Evolutionary conservation across 2,888 invertebrate genomes (phyloP).

Genomic region (Heliconius cydno): DNA sequence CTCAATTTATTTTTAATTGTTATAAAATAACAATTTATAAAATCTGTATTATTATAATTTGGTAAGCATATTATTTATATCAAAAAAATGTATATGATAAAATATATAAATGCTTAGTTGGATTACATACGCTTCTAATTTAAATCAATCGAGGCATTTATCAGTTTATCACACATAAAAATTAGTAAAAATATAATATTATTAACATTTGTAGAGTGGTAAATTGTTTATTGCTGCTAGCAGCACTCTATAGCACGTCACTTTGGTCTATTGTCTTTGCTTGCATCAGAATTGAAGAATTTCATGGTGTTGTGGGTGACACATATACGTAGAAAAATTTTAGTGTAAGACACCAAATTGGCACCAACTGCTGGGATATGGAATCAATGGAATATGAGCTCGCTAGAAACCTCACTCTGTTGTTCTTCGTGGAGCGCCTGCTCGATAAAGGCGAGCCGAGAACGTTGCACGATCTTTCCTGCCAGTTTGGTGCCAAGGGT

Average conservation of each 20-base stretch:
- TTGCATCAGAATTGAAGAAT: conserved; percentile 70
- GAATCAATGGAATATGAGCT: conserved; percentile 97
- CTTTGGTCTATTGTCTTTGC: conserved; percentile 71
- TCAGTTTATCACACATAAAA: neutral
- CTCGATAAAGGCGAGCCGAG: conserved; percentile 98
- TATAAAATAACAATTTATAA: too few relatives aligned
- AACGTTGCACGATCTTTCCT: conserved; percentile 98
- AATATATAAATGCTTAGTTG: neutral
- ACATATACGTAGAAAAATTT: conserved; percentile 81
- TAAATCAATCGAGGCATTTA: neutral
- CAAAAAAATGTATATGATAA: neutral
- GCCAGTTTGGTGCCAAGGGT: conserved; percentile 99
- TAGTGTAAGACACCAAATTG: conserved; percentile 80
- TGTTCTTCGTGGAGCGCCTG: conserved; percentile 99
- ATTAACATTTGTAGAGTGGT: neutral
- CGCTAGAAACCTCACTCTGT: conserved; percentile 96
- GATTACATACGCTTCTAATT: neutral
- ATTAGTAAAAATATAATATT: neutral
- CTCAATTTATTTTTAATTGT: too few relatives aligned
- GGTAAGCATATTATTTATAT: neutral
- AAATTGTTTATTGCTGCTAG: conserved; percentile 33
- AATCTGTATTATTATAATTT: neutral
- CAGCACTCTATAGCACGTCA: conserved; percentile 58
- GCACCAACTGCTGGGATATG: conserved; percentile 87
- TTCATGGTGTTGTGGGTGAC: conserved; percentile 84